Conservation (phyloP, 2,888 invertebrate species). For the Oegoconia quadripuncta region DNA sequence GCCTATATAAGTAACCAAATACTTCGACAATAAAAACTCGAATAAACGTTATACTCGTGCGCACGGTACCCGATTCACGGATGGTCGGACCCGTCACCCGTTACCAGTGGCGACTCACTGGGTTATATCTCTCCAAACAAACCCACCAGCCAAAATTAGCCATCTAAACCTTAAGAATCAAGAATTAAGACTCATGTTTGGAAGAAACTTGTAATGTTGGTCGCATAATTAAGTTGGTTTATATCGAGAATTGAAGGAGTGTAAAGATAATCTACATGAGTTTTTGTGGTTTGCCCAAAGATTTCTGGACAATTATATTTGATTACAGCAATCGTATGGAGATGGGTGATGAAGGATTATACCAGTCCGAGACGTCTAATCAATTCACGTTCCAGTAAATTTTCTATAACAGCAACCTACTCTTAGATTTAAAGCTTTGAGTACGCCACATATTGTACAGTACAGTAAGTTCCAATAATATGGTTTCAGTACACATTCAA, state of each 20-base stretch:
- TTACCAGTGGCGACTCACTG: constrained; percentile 41
- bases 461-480: too few relatives aligned
- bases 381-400: not conserved
- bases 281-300: constrained; percentile 54
- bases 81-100: constrained; percentile 60
- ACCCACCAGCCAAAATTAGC: constrained; percentile 14
- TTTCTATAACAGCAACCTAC: too few relatives aligned
- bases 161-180: not conserved
- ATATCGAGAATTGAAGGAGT: constrained; percentile 41
- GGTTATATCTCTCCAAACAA: constrained; percentile 42
- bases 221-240: constrained; percentile 23
- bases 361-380: constrained; percentile 1
- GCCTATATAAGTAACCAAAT: too few relatives aligned
- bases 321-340: constrained; percentile 41
- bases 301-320: constrained; percentile 59
- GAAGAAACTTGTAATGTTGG: constrained; percentile 12
- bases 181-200: not conserved
- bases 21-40: too few relatives aligned
- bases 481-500: too few relatives aligned
- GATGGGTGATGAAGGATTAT: constrained; percentile 9
- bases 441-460: too few relatives aligned
- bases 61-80: constrained; percentile 57
- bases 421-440: too few relatives aligned
- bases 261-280: constrained; percentile 49
- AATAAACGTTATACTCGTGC: constrained; percentile 31